A percentile compares a stretch with the other conserved stretches of the same genome.
These are phyloP conservation scores for Xiphophorus couchianus DNA, from an alignment of 2,113 vertebrate genomes.

Conservation along the genomic window DNA sequence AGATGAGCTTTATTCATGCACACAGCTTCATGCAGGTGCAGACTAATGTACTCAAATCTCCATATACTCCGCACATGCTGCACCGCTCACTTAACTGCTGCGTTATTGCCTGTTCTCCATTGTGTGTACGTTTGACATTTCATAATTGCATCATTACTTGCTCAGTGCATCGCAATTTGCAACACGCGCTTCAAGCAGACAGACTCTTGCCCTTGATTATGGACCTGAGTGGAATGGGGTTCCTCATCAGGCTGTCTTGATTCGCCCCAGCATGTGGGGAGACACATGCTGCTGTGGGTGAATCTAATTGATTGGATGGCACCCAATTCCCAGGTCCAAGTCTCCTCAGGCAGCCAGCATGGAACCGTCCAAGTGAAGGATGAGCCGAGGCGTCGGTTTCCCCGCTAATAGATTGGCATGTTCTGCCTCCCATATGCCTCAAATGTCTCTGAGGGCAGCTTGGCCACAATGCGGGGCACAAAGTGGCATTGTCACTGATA, in stretches of 20 bases:
- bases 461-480: conserved; percentile 40
- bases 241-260: conserved; percentile 74
- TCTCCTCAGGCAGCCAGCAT: conserved; percentile 69
- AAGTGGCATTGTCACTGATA: conserved; percentile 41
- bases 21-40: conserved; percentile 13
- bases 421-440: conserved; percentile 59
- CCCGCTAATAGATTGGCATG: conserved; percentile 70
- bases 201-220: conserved; percentile 77
- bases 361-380: conserved; percentile 72
- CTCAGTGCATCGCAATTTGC: conserved; percentile 64
- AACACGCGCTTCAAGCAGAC: conserved; percentile 69
- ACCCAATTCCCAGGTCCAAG: conserved; percentile 76
- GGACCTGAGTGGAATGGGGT: conserved; percentile 69
- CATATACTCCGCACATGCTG: background rate
- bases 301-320: conserved; percentile 80
- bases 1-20: conserved; percentile 3
- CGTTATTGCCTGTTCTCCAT: conserved; percentile 33
- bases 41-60: conserved; percentile 11
- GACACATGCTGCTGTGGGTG: conserved; percentile 73
- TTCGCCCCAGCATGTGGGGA: conserved; percentile 72
- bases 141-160: conserved; percentile 75
- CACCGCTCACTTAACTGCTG: conserved; percentile 34
- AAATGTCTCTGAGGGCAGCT: conserved; percentile 54
- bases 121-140: conserved; percentile 72
- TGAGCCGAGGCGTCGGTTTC: conserved; percentile 64